Evolutionary conservation across 2,113 vertebrate genomes (phyloP), one percentile per base, ranked within the genome.

Genomic region (Illadopsis cleaveri): DNA sequence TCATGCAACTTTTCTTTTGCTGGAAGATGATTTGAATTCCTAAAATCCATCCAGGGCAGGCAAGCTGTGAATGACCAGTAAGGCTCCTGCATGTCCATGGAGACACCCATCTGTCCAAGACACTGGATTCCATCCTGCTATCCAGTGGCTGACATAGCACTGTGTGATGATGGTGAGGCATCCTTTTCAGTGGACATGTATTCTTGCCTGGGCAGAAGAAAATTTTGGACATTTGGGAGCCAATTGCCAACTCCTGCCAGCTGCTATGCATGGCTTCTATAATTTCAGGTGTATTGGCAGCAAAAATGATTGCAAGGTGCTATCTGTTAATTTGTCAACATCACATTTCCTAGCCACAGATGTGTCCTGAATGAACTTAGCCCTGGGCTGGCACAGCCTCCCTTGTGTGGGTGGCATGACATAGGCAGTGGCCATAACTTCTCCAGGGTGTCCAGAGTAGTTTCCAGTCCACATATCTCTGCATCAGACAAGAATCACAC

Each of bases 151-250:
- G 48, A 31, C 22, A n/a, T 31, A 86, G 58, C 20, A 50, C n/a
- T 2, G 0, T 18, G n/a, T 0, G 0, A 20, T 77, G 58, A 11
- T 23, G 23, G 40, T 81, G 16, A 15, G 9, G 5, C 21, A 58
- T 31, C 23, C 33, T 65, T 73, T 81, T 42, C 40, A 28, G 24
- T 18, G 31, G n/a, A 45, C 9, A 9, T 0, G 0, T 21, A 53
- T 14, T 35, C 10, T 89, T 65, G 16, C 31, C 33, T 70, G 33
- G 5, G 61, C n/a, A 72, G 71, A 89, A 86, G 42, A 0, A 0
- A 89, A 65, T 5, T 76, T 9, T 56, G 37, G n/a, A 27, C 53
- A 27, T 15, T 9, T 3, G 7, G 30, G 24, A 90, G 24, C n/a
- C 18, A 65, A 35, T 6, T 72, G 12, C 35, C 53, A 57, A 33